Evolutionary conservation across 2,888 invertebrate species (phyloP).

Genomic region (Copidosoma aretas): DNA sequence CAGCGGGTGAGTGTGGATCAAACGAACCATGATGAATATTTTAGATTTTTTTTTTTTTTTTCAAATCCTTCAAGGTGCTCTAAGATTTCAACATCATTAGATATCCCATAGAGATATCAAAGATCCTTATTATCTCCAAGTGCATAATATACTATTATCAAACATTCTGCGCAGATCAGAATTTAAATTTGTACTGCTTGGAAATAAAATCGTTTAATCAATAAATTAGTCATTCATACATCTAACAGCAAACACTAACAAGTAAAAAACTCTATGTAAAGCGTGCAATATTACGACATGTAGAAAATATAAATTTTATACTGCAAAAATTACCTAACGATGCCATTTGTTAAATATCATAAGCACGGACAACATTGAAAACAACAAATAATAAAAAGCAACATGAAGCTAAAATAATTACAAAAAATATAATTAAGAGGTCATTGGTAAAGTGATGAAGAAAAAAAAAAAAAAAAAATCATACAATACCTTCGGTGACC

Average conservation of each 20-base stretch:
- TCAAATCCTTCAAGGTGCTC: too few species aligned
- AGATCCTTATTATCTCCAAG: too few species aligned
- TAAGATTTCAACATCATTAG: too few species aligned
- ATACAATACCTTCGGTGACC: conserved; percentile 56
- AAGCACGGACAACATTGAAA: conserved; percentile 10
- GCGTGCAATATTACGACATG: not conserved
- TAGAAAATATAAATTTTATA: too few species aligned
- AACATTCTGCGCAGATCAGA: too few species aligned
- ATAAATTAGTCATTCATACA: not conserved
- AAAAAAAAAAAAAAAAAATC: conserved; percentile 32
- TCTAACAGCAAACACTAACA: conserved; percentile 8
- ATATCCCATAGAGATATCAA: too few species aligned
- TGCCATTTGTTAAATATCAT: conserved; percentile 11
- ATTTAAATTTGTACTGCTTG: too few species aligned
- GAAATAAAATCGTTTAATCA: too few species aligned
- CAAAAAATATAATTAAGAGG: not conserved
- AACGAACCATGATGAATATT: too few species aligned
- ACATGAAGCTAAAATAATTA: not conserved
- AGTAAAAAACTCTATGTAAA: not conserved
- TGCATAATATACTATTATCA: too few species aligned
- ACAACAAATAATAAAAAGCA: not conserved
- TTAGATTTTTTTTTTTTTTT: too few species aligned
- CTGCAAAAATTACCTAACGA: conserved; percentile 18
- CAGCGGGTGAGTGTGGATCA: too few species aligned
- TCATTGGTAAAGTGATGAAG: not conserved